A percentile compares a stretch with the other conserved stretches of the same genome.
Conservation (phyloP, 2,113 vertebrate genomes). For the Anolis carolinensis region DNA sequence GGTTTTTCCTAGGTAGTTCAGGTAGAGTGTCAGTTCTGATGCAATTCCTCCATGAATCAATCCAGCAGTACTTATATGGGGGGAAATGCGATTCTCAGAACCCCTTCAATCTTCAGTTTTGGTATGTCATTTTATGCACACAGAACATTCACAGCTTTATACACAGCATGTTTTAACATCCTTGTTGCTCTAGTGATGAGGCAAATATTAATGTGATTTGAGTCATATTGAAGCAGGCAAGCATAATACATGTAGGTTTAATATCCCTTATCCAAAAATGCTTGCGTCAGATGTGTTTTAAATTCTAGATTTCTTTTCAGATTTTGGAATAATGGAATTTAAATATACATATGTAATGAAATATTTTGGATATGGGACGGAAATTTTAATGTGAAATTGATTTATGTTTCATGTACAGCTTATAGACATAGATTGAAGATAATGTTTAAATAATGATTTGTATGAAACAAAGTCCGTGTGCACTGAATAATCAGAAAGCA, state of each 20-base stretch:
- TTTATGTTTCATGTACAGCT: too few relatives aligned
- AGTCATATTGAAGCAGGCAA: conserved; percentile 30
- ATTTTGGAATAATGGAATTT: too few relatives aligned
- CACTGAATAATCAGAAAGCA: too few relatives aligned
- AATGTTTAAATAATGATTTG: too few relatives aligned
- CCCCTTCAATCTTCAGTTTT: conserved; percentile 25
- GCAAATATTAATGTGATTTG: conserved; percentile 39
- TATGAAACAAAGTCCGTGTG: too few relatives aligned
- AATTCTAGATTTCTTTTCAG: too few relatives aligned
- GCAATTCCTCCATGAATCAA: not conserved
- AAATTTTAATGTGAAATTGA: too few relatives aligned
- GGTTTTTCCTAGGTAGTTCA: not conserved
- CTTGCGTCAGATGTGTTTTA: too few relatives aligned
- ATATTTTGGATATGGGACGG: too few relatives aligned
- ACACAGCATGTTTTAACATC: conserved; percentile 20
- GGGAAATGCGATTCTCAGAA: not conserved
- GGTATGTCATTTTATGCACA: conserved; percentile 15
- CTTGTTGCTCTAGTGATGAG: conserved; percentile 12
- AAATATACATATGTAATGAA: too few relatives aligned
- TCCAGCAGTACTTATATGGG: not conserved
- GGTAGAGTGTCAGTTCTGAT: not conserved
- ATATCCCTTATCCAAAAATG: too few relatives aligned
- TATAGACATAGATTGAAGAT: too few relatives aligned
- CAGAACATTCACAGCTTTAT: conserved; percentile 22
- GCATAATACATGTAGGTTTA: conserved; percentile 29